Percentiles rank a stretch among this genome's conserved stretches.
Conservation (phyloP, 2,797 vertebrate species). For the Platyrinchus mystaceus region DNA sequence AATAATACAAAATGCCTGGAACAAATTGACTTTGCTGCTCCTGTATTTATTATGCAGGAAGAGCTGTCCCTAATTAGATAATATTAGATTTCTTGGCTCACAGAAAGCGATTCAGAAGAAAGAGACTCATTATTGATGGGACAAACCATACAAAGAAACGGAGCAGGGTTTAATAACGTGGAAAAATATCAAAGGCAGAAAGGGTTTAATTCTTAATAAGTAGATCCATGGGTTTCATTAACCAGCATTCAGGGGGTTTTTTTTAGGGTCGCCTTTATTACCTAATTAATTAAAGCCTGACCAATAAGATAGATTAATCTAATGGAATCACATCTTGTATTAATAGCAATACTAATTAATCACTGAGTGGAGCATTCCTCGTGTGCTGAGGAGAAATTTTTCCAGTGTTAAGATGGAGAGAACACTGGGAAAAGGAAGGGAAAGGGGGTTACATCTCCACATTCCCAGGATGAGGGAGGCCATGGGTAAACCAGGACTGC, state of each 20-base stretch:
- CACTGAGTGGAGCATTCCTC: conserved; percentile 26
- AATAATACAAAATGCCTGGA: neutral
- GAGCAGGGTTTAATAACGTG: conserved; percentile 59
- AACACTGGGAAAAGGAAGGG: neutral
- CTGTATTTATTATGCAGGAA: neutral
- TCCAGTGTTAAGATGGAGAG: too few relatives aligned
- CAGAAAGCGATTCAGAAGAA: conserved; percentile 37
- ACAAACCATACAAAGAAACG: conserved; percentile 36
- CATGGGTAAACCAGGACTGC: neutral
- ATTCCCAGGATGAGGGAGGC: neutral
- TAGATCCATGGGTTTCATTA: conserved; percentile 71
- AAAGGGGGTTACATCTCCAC: neutral
- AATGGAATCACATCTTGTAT: conserved; percentile 57
- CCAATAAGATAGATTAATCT: conserved; percentile 66
- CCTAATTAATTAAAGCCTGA: conserved; percentile 71
- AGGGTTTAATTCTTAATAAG: conserved; percentile 68
- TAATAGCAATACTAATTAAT: conserved; percentile 73
- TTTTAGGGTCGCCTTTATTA: conserved; percentile 56
- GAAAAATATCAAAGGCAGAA: conserved; percentile 49
- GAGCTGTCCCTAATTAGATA: conserved; percentile 48
- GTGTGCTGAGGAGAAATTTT: neutral
- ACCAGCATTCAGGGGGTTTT: neutral
- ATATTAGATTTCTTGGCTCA: conserved; percentile 40
- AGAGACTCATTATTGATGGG: conserved; percentile 53
- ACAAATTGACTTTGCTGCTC: conserved; percentile 14